Base-by-base conservation (phyloP, 2,113 vertebrate species). In the Poeciliopsis retropinna region DNA sequence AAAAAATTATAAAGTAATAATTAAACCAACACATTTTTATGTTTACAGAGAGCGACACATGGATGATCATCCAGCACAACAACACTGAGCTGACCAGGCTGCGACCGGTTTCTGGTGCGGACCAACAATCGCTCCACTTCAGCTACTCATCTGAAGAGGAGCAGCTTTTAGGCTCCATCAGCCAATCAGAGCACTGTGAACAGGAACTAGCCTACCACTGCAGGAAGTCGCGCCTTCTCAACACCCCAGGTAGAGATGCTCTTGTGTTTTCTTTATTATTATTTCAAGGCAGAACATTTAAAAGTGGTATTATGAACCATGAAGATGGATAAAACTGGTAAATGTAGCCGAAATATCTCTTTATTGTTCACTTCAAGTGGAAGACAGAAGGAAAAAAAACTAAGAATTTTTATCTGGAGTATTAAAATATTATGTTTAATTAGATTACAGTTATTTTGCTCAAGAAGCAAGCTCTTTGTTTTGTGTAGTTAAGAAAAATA, bases 131-230 rank as follows among this genome's bases (percentile, higher is more conserved):
- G 31, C 93, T 95, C 82, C 90, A 93, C 89, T 96, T 99, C 72
- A 90, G 95, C 91, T 99, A 99, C 44, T 80, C 83, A 7, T 94
- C 95, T 60, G 94, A 91, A 76, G 81, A 91, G 73, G 94, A 96
- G 64, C 97, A 98, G 82, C 95, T 99, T 27, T 85, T 87, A 83
- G 95, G 95, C 67, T 91, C 94, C 54, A 96, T 97, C 87, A 89
- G 91, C 89, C 95, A 93, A 4, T 96, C 97, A 14, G 95, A 97
- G 57, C 92, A 96, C 90, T 99, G 97, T 34, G 93, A 97, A 29
- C 97, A 99, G 91, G 95, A 98, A 67, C 84, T 99, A 71, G 88
- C 94, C 87, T 99, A 98, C 92, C 95, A 94, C 86, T 99, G 97
- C 94, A 97, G 94, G 93, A 97, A 95, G 88, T 98, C 97, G 8